Evolutionary conservation across 92 coral and sea anemone genomes (phyloP), one percentile per base, ranked within the genome.

Genomic region (Meandrina meandrites): DNA sequence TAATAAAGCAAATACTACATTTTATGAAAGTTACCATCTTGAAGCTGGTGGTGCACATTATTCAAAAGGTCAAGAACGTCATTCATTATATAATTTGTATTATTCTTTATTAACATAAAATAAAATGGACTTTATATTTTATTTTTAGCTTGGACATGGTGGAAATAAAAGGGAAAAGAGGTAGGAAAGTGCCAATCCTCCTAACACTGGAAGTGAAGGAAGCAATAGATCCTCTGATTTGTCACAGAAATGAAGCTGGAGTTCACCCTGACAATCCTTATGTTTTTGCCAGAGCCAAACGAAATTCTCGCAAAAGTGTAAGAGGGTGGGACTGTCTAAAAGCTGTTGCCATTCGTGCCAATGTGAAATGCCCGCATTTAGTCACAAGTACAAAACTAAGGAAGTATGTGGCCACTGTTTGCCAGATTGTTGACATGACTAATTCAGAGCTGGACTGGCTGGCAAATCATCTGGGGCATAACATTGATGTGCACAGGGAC

Each of bases 111-210:
- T 48, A 48, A 48, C 53, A 40, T 40, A 40, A n/a, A n/a, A n/a
- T n/a, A n/a, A 48, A 48, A 4, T 48, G 53, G 14, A 48, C 53
- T 48, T 48, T 13, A 48, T 18, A 36, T 45, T 18, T 37, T 17
- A 15, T 45, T 37, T 42, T 35, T 75, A 89, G 94, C 18, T 79
- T 92, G 47, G 90, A 92, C 42, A 85, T 92, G 92, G 90, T 89
- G 8, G 92, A 92, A 53, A 72, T 89, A 4, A 19, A n/a, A 47
- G 94, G 94, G 0, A 92, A 89, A 34, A 51, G 92, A 27, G 92
- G 90, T 2, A 81, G 94, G 45, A 81, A 83, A 58, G 94, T 92
- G 27, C 87, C 90, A 21, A 73, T 91, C 14, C 54, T 91, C 4
- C 51, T 88, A 12, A 91, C 92, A 7, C 22, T 13, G 22, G 90